phyloP scores from a whole-genome alignment of 2,113 vertebrate genomes.

The Oryzias woworae region DNA sequence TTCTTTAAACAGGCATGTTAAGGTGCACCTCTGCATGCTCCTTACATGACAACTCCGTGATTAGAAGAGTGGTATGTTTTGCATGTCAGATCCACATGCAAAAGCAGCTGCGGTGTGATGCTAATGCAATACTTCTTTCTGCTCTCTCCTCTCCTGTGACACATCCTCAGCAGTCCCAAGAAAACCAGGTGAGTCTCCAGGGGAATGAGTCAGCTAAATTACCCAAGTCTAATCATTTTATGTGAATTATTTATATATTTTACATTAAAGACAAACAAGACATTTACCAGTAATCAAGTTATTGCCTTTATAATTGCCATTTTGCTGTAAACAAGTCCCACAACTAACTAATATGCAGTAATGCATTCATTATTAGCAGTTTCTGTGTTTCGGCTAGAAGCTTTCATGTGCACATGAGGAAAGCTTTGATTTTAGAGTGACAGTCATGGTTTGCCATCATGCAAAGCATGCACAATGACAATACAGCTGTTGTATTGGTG shows the following conservation, averaged over 20 bases:
- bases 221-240: neutral
- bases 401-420: constrained; percentile 62
- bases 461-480: constrained; percentile 76
- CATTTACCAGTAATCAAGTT: neutral
- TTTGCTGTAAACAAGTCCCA: constrained; percentile 29
- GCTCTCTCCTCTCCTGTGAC: constrained; percentile 54
- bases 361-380: constrained; percentile 22
- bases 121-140: constrained; percentile 75
- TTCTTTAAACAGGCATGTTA: constrained; percentile 72
- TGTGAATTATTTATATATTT: constrained; percentile 10
- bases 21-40: constrained; percentile 52
- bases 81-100: constrained; percentile 86
- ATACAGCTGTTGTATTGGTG: constrained; percentile 78
- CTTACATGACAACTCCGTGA: constrained; percentile 71
- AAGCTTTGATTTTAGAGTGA: constrained; percentile 74
- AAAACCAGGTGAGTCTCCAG: constrained; percentile 91
- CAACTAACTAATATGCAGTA: constrained; percentile 24
- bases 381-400: constrained; percentile 59
- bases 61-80: constrained; percentile 61
- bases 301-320: constrained; percentile 5
- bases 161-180: constrained; percentile 82
- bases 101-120: constrained; percentile 78
- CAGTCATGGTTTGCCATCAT: constrained; percentile 72
- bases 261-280: neutral
- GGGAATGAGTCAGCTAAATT: neutral